These are phyloP conservation scores for Chaetops frenatus DNA, from an alignment of 2,113 vertebrate genomes.

Conservation along the genomic window DNA sequence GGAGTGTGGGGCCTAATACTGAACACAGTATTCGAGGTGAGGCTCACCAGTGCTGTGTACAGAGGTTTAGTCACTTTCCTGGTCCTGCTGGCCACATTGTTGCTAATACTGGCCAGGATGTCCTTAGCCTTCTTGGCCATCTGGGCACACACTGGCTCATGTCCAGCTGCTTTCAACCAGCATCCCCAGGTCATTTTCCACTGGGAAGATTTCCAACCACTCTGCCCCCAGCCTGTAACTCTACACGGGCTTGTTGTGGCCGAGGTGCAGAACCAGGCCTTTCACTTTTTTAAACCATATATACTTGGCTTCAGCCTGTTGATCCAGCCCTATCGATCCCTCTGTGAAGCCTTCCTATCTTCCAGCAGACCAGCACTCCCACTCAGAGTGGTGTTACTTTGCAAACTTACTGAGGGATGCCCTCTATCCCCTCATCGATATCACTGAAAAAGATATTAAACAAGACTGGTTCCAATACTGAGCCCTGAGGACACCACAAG, in stretches of 20 bases:
- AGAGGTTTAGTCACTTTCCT: neutral
- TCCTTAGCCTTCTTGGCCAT: neutral
- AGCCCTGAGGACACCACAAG: neutral
- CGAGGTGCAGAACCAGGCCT: rapidly evolving
- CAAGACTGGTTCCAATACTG: neutral
- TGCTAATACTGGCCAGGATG: neutral
- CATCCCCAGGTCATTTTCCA: neutral
- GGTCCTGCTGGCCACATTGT: neutral
- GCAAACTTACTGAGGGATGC: neutral
- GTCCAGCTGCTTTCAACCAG: neutral
- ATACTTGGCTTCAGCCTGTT: neutral
- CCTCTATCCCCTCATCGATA: neutral
- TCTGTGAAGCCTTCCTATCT: neutral
- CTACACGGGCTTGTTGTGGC: neutral
- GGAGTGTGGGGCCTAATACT: neutral
- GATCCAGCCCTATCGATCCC: neutral
- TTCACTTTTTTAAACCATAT: neutral
- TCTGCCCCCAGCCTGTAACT: neutral
- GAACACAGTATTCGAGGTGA: rapidly evolving
- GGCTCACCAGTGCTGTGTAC: rapidly evolving
- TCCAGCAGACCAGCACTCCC: neutral
- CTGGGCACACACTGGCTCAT: neutral
- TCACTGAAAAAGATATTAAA: neutral
- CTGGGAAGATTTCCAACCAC: neutral
- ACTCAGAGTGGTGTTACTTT: neutral